These are phyloP conservation scores for Mormyrus hasselquistii DNA, from an alignment of 2,797 vertebrate genomes.

Conservation along the genomic window DNA sequence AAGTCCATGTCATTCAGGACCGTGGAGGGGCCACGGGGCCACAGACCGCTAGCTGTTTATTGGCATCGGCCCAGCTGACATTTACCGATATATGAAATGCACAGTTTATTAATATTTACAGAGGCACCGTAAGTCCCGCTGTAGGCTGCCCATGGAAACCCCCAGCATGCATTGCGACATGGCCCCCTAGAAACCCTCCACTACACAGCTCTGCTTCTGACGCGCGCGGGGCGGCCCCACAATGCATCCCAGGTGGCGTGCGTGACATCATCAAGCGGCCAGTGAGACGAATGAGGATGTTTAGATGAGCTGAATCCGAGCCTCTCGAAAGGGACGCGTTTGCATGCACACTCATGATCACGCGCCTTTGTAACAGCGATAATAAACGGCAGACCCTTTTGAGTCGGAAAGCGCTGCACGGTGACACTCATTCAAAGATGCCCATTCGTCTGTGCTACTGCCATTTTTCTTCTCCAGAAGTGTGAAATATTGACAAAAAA, in stretches of 20 bases:
- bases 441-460: background rate
- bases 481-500: background rate
- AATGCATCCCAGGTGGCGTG: background rate
- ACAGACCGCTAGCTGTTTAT: background rate
- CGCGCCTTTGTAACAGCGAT: background rate
- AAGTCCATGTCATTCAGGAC: background rate
- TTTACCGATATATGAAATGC: background rate
- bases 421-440: background rate
- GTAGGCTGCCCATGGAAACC: background rate
- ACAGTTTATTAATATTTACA: conserved; percentile 1
- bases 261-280: background rate
- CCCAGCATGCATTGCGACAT: background rate
- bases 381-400: background rate
- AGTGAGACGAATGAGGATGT: background rate
- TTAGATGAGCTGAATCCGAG: background rate
- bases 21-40: too few species aligned
- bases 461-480: background rate
- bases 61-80: background rate
- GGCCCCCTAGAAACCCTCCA: background rate
- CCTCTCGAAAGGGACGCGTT: background rate
- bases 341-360: background rate
- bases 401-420: background rate
- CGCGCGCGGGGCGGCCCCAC: background rate
- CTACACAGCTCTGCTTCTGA: background rate
- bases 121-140: background rate